Evolutionary conservation across 2,888 invertebrate genomes (phyloP), one percentile per base, ranked within the genome.

Genomic region (Limnephilus marmoratus): DNA sequence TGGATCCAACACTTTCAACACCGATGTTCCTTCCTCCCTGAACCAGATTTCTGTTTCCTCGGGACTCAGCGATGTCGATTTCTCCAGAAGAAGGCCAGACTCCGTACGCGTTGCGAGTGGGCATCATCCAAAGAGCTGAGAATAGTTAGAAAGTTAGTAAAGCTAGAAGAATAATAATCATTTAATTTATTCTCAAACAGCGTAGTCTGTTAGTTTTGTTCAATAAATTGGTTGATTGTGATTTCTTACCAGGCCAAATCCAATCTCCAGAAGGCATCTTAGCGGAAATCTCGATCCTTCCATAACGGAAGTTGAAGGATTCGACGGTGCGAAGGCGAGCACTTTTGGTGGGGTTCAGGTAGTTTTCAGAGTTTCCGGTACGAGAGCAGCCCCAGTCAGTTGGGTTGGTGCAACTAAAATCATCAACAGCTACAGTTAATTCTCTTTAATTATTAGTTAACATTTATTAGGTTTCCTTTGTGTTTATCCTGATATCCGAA

Each of bases 71-170:
- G 81, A 98, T 95, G 94, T 98, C 97, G 93, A 98, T 97, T 95
- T 98, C 97, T 7, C 98, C 98, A 37, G 97, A 97, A 5, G 97
- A 94, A 0, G 97, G 97, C 97, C 97, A 98, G 0, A 95, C 95
- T 3, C 97, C 97, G 94, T 98, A 98, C 0, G 94, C 94, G 94
- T 97, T 97, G 94, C 96, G 94, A 0, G 96, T 95, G 0, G 98
- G 98, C 96, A 97, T 95, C 95, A 98, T 94, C 97, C 97, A 97
- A 94, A 98, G 96, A 49, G 97, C 97, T 97, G 41, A 94, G 87
- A 9, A 29, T 41, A 41, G 41, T 41, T 9, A 41, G 41, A 41
- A 9, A 0, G 41, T 41, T 41, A 41, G 7, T 41, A 41, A 41
- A 41, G 41, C 9, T 41, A 45, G 0, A 45, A 45, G 12, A 45